phyloP scores from a whole-genome alignment of 2,888 invertebrate genomes.

The Volucella inanis region DNA sequence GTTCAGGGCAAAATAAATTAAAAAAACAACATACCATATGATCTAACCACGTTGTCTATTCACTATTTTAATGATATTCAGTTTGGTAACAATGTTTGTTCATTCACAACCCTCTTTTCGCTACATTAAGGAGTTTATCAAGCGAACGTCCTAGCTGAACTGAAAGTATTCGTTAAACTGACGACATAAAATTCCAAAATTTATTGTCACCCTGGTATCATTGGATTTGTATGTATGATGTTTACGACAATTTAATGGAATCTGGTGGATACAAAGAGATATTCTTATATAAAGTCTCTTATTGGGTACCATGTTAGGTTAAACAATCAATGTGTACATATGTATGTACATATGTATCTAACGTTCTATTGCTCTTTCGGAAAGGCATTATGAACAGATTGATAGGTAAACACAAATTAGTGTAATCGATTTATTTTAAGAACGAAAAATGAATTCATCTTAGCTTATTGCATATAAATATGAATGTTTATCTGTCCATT shows the following conservation, averaged over 20 bases:
- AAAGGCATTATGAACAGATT: background rate
- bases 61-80: background rate
- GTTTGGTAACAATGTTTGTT: background rate
- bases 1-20: too few relatives aligned
- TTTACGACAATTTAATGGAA: constrained; percentile 45
- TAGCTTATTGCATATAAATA: too few relatives aligned
- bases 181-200: constrained; percentile 36
- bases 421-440: background rate
- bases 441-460: too few relatives aligned
- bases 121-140: constrained; percentile 21
- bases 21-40: background rate
- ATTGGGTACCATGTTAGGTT: background rate
- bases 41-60: constrained; percentile 23
- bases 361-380: background rate
- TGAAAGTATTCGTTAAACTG: constrained; percentile 1
- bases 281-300: background rate
- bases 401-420: background rate
- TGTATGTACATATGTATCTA: background rate
- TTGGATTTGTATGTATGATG: constrained; percentile 33
- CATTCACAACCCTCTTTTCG: constrained; percentile 20
- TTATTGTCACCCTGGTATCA: constrained; percentile 31
- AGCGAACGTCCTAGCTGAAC: constrained; percentile 14
- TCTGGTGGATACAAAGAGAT: constrained; percentile 13
- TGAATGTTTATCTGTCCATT: too few relatives aligned
- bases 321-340: background rate